phyloP scores from a whole-genome alignment of 1,140 invertebrate species.

The Manduca sexta region DNA sequence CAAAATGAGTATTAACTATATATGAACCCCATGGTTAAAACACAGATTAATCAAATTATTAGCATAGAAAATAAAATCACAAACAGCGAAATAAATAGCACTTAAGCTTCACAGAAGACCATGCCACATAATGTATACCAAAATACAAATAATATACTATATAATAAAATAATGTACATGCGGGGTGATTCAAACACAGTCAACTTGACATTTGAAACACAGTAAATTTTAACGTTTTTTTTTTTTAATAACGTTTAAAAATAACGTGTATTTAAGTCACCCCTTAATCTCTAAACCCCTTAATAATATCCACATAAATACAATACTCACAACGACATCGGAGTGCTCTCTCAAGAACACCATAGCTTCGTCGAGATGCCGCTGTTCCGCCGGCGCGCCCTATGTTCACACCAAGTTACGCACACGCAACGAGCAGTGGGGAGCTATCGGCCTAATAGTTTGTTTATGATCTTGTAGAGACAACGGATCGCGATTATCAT shows the following conservation, averaged over 20 bases:
- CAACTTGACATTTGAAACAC: background rate
- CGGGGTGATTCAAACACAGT: no score
- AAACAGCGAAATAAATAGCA: conserved; percentile 2
- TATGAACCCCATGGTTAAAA: no score
- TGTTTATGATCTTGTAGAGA: no score
- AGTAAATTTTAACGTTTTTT: no score
- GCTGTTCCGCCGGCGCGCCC: conserved; percentile 83
- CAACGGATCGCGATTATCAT: no score
- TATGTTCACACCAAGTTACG: conserved; percentile 31
- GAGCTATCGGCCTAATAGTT: background rate
- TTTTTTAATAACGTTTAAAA: no score
- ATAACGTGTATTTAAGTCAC: no score
- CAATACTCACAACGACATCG: conserved; percentile 79
- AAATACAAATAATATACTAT: no score
- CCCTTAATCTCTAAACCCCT: no score
- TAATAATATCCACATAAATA: background rate
- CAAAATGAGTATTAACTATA: no score
- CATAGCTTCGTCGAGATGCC: conserved; percentile 91
- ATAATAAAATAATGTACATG: background rate
- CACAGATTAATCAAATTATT: no score
- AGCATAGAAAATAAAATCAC: background rate
- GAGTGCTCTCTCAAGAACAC: conserved; percentile 90
- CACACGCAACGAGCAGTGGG: conserved; percentile 14
- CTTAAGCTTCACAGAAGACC: conserved; percentile 1
- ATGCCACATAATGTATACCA: conserved; percentile 8